Conservation (phyloP, 1,140 invertebrate species). For the Stegodyphus mimosarum region DNA sequence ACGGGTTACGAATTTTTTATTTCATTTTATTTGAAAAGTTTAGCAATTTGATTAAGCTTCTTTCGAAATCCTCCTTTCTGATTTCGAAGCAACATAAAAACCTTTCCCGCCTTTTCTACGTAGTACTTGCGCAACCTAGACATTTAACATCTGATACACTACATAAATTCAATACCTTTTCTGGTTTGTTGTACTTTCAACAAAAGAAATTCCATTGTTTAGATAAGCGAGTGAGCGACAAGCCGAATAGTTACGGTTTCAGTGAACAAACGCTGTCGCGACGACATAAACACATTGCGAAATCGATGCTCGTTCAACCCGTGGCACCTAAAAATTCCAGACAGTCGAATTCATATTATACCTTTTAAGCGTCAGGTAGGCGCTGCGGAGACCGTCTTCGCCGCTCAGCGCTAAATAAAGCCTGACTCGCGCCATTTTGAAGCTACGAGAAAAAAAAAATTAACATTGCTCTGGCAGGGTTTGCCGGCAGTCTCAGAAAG, state of each 20-base stretch:
- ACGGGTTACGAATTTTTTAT: too few species aligned
- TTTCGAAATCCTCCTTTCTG: too few species aligned
- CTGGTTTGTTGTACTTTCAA: too few species aligned
- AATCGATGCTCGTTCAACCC: not conserved
- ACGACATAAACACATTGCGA: not conserved
- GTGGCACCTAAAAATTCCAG: slow-evolving; percentile 28
- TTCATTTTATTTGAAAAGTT: too few species aligned
- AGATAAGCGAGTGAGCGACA: not conserved
- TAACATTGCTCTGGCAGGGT: slow-evolving; percentile 8
- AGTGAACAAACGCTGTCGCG: not conserved
- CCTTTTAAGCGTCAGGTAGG: slow-evolving; percentile 48
- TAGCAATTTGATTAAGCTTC: too few species aligned
- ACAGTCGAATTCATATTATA: slow-evolving; percentile 26
- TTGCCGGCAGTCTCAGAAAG: slow-evolving; percentile 29
- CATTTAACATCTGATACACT: too few species aligned
- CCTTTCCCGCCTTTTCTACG: too few species aligned
- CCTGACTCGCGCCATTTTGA: too few species aligned
- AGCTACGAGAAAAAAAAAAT: not conserved
- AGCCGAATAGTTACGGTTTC: not conserved
- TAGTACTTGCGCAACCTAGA: too few species aligned
- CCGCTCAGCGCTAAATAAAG: too few species aligned
- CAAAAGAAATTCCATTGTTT: not conserved
- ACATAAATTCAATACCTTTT: too few species aligned
- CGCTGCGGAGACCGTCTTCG: not conserved
- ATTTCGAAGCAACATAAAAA: too few species aligned